phyloP scores from a whole-genome alignment of 2,888 invertebrate species.

The Volucella zonaria region DNA sequence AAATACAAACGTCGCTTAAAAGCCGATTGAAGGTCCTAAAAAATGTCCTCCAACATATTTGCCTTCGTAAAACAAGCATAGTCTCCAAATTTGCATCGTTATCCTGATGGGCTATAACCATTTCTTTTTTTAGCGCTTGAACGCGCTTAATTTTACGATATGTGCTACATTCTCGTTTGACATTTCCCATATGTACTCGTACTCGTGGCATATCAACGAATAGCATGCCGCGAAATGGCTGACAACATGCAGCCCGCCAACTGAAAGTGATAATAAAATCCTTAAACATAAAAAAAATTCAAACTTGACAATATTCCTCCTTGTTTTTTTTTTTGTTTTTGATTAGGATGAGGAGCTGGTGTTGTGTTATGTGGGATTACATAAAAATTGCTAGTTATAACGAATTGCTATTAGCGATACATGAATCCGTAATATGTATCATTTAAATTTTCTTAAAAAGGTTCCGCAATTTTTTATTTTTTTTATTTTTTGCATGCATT shows the following conservation, averaged over 20 bases:
- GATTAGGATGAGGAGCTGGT: too few relatives aligned
- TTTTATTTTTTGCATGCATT: too few relatives aligned
- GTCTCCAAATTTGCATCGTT: slow-evolving; percentile 33
- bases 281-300: slow-evolving; percentile 1
- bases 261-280: slow-evolving; percentile 29
- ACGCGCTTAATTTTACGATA: slow-evolving; percentile 23
- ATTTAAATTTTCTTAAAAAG: too few relatives aligned
- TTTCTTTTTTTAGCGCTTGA: slow-evolving; percentile 5
- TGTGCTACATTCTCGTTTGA: neutral
- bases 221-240: slow-evolving; percentile 29
- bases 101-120: slow-evolving; percentile 41
- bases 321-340: too few relatives aligned
- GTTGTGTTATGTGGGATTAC: too few relatives aligned
- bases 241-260: slow-evolving; percentile 19
- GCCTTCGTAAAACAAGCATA: neutral
- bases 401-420: too few relatives aligned
- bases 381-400: too few relatives aligned
- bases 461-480: too few relatives aligned
- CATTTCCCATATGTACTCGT: neutral
- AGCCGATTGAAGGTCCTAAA: neutral
- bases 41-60: neutral
- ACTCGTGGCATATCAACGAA: slow-evolving; percentile 3
- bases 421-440: too few relatives aligned
- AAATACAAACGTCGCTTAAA: neutral
- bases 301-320: neutral